Base-by-base conservation (phyloP, 2,888 invertebrate genomes). In the Orthosia gracilis region DNA sequence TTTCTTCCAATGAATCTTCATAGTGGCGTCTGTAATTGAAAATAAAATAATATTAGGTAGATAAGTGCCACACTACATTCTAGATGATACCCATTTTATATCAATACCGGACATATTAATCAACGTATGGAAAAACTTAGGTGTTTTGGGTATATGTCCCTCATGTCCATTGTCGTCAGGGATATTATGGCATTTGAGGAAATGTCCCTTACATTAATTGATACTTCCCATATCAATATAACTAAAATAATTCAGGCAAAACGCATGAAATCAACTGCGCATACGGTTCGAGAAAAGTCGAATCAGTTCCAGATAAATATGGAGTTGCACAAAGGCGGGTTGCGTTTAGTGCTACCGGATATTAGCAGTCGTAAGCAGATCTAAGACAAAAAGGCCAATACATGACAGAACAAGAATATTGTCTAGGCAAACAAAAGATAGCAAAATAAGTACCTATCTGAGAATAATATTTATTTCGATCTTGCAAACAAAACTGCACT, bases 1-100 rank as follows among this genome's bases (percentile, higher is more conserved):
- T 93, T 75, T 92, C 92, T 68, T 89, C 86, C 54, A 95, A 82
- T 4, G 87, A 87, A 71, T 93, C 92, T 88, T 94, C 94, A 78
- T 94, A 95, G 63, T 90, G 89, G 50, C 90, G 87, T 62, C 95
- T 95, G 89, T 49, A 91, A 92, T 74, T 62, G 71, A 66, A 78
- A 77, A 78, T 4, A 21, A 52, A 31, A n/a, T 11, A n/a, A 11
- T n/a, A 2, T 21, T n/a, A 47, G 0, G 5, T 40, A 17, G 57
- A 11, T 18, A n/a, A 9, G 7, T 40, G n/a, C 4, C 31, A 9
- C 9, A 59, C 12, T 40, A 40, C 4, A 31, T 0, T 45, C n/a
- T 45, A 26, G 18, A 21, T 0, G 18, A 40, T 23, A 23, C 23
- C 5, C 23, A 23, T 23, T 15, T 7, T 15, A 5, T 1, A 59